Evolutionary conservation across 1,140 invertebrate species (phyloP), one percentile per base, ranked within the genome.

Genomic region (Drosophila seguyi): DNA sequence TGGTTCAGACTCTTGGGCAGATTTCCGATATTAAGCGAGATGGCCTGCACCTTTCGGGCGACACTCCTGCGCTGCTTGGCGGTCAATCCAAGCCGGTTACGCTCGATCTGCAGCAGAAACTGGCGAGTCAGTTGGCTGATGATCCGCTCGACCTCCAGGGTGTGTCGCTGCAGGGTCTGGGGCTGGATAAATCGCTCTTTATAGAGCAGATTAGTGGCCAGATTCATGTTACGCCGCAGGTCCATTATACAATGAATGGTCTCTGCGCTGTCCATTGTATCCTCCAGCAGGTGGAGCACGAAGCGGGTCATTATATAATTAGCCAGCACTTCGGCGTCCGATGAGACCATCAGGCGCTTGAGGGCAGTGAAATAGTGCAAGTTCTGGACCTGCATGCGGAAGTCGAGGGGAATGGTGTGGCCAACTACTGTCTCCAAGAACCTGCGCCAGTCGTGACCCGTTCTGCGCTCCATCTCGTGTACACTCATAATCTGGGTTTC

Each of bases 261-360:
- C 3, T 60, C 45, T 6, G 22, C n/a, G 18, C 48, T 53, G 0
- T 48, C 60, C 52, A 78, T 75, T 0, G 42, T 47, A 8, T 91
- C 68, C 0, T 57, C 20, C 11, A 50, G 36, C 10, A 91, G 6
- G 31, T 92, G 39, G 3, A 47, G 20, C 2, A 72, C 48, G 10
- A 91, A 90, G 3, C 72, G 75, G 6, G 82, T n/a, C 91, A 92
- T 91, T 18, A 92, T 65, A 18, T 92, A 92, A 36, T 27, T 79
- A n/a, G 62, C 80, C 5, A 92, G 31, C 7, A 77, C 38, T 16
- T 78, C 59, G 10, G 42, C 20, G 13, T 83, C 72, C 11, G 38
- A 25, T 8, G 36, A 16, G 2, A 73, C 41, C 5, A 92, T 18
- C 1, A 92, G 25, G 0, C 25, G 22, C 0, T 68, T 47, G 0